A percentile compares a stretch with the other conserved stretches of the same genome.
phyloP scores from a whole-genome alignment of 2,888 invertebrate genomes.

The Exephanes ischioxanthus region DNA sequence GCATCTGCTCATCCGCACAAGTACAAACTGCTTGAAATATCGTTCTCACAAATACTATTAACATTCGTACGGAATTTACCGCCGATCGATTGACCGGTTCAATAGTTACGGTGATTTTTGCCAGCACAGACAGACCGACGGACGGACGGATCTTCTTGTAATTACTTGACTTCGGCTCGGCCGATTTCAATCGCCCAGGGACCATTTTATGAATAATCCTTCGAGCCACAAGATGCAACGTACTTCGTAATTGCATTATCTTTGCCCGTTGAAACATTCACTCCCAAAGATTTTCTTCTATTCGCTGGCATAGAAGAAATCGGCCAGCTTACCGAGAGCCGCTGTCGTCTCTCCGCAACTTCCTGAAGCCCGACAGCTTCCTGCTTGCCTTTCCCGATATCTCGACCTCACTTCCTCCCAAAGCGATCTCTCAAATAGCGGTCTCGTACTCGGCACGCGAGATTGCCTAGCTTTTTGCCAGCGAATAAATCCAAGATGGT shows the following conservation, averaged over 20 bases:
- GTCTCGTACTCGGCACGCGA: conserved; percentile 60
- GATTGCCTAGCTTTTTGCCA: conserved; percentile 51
- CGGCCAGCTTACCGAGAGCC: neutral
- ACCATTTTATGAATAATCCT: neutral
- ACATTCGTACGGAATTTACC: neutral
- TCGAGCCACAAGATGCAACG: neutral
- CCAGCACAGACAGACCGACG: neutral
- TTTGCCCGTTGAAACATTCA: neutral
- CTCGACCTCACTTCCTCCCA: conserved; percentile 38
- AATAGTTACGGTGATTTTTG: neutral
- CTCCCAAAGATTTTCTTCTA: neutral
- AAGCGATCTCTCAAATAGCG: conserved; percentile 23
- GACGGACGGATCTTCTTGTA: neutral
- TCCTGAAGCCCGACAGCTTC: conserved; percentile 66
- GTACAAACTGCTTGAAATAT: neutral
- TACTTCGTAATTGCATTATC: neutral
- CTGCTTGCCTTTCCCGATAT: conserved; percentile 63
- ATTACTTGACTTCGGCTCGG: neutral
- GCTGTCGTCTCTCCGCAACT: conserved; percentile 68
- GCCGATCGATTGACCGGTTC: neutral
- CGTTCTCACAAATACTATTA: too few species aligned
- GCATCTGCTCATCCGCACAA: too few species aligned
- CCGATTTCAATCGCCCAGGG: neutral
- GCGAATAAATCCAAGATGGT: conserved; percentile 41
- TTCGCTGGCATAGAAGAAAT: neutral